Conservation (phyloP, 2,113 vertebrate species). For the Aramus guarauna region DNA sequence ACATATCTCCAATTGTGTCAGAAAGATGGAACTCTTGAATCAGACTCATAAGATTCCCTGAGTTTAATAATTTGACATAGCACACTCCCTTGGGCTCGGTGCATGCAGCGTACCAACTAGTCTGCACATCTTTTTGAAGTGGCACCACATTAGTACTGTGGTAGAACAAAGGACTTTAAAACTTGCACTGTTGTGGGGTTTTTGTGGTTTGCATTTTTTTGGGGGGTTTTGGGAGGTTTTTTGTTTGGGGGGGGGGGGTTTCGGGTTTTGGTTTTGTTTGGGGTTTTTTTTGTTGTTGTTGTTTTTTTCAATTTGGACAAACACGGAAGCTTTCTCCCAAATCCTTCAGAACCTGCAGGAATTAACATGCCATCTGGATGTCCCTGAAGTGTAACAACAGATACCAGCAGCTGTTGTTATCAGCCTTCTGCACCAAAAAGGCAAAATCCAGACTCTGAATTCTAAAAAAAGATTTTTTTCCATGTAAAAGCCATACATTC, state of each 20-base stretch:
- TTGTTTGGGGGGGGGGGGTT: too few species aligned
- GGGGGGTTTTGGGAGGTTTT: too few species aligned
- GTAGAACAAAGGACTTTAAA: neutral
- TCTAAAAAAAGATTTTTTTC: neutral
- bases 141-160: neutral
- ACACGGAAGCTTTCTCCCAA: neutral
- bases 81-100: neutral
- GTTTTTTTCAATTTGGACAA: neutral
- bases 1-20: neutral
- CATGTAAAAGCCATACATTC: neutral
- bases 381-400: conserved; percentile 11
- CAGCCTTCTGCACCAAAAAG: neutral
- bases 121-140: neutral
- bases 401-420: neutral
- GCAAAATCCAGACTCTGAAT: neutral
- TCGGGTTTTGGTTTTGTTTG: too few species aligned
- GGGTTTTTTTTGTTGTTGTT: too few species aligned
- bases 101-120: neutral
- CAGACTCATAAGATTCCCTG: neutral
- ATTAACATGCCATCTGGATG: neutral
- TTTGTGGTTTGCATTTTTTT: too few species aligned
- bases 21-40: neutral
- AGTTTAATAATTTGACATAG: neutral
- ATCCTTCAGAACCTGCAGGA: neutral
- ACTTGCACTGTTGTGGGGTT: neutral